A percentile compares a stretch with the other conserved stretches of the same genome.
phyloP scores from a whole-genome alignment of 64 coral and sea anemone species.

The Pocillopora verrucosa region DNA sequence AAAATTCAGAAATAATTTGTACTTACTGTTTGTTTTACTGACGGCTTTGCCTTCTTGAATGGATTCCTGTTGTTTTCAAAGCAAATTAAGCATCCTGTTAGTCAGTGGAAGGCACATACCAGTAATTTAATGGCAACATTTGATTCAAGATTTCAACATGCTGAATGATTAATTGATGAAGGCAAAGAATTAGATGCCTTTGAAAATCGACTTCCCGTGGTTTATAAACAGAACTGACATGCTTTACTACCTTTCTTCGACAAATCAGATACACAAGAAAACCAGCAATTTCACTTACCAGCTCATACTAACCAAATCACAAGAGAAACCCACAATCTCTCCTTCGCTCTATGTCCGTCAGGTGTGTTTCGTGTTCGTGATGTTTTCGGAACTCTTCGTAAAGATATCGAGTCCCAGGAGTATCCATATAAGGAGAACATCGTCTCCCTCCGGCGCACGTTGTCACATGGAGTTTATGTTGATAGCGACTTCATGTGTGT shows the following conservation, averaged over 20 bases:
- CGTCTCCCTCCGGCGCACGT: neutral
- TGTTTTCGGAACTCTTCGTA: neutral
- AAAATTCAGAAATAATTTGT: neutral
- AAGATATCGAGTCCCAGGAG: neutral
- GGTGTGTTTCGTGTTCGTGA: neutral
- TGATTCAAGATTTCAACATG: no score
- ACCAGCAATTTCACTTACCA: neutral
- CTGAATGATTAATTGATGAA: no score
- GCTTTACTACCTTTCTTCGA: neutral
- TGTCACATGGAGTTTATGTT: conserved; percentile 12
- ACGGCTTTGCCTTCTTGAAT: conserved; percentile 64
- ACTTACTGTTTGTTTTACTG: conserved; percentile 64
- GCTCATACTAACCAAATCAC: conserved; percentile 16
- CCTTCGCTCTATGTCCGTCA: neutral
- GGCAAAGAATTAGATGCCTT: neutral
- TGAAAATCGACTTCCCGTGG: neutral
- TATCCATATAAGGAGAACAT: conserved; percentile 18
- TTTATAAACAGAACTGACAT: neutral
- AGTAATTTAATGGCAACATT: no score
- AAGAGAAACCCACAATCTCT: neutral
- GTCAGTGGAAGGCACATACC: no score
- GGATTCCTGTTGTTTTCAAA: conserved; percentile 54
- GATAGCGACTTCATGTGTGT: neutral
- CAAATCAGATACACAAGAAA: neutral
- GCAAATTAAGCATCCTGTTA: neutral